phyloP scores from a whole-genome alignment of 2,113 vertebrate species.

The Desmodus rotundus region DNA sequence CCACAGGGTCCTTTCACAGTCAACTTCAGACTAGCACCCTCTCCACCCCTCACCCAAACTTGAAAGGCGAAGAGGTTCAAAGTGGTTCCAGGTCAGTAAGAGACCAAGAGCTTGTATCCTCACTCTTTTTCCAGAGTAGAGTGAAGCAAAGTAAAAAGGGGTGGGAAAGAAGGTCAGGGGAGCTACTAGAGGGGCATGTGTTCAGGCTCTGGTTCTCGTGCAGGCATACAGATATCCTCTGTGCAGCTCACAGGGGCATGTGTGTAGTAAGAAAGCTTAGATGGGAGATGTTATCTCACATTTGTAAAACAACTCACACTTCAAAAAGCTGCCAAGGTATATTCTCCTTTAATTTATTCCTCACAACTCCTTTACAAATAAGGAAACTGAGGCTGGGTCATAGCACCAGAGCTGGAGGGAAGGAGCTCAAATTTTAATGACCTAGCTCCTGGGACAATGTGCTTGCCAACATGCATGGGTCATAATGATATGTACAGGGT shows the following conservation, averaged over 20 bases:
- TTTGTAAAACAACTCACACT: background rate
- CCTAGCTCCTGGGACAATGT: background rate
- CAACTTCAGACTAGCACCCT: background rate
- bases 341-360: background rate
- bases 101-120: background rate
- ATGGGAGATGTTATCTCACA: background rate
- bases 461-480: fast-evolving
- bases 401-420: background rate
- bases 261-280: background rate
- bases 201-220: background rate
- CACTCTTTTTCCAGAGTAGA: background rate
- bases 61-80: background rate
- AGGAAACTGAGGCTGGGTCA: background rate
- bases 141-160: background rate
- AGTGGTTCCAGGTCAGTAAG: background rate
- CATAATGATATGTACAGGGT: fast-evolving
- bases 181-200: no score
- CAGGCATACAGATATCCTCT: background rate
- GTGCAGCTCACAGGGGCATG: background rate
- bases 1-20: background rate
- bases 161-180: background rate
- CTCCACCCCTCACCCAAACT: background rate
- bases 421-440: background rate
- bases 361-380: background rate
- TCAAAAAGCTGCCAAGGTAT: background rate